Evolutionary conservation across 2,888 invertebrate genomes (phyloP), one percentile per base, ranked within the genome.

Genomic region (Drosophila neoperkinsi): DNA sequence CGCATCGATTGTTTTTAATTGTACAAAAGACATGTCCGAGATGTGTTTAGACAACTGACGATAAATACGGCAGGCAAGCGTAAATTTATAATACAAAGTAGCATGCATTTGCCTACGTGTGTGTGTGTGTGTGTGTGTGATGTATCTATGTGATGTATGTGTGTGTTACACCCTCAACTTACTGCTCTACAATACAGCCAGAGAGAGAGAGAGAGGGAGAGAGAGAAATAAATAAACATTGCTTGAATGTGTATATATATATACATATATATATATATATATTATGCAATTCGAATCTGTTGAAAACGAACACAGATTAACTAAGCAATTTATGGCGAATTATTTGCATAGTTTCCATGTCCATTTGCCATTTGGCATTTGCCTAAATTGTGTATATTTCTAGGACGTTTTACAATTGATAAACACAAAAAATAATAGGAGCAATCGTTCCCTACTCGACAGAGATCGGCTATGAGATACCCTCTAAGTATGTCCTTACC

Each of bases 1-100:
- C 89, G 82, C 89, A 87, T 85, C 82, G 87, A 89, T 87, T 84
- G 90, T 87, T 84, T 89, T 76, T 78, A 87, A 87, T 81, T 89
- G 74, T 70, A 77, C 63, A 67, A 73, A 70, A 73, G 68, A 77
- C 77, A 68, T 62, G 72, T 62, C 38, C 69, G 78, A 72, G 68
- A 77, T 62, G 66, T 77, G 73, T 81, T 79, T 77, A 74, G 59
- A 67, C 68, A 61, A 61, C 53, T 30, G 60, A 46, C 51, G 63
- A 58, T 76, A 75, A 55, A 58, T 62, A 34, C 43, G 52, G 38
- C 36, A 36, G 38, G 16, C 52, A 36, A 50, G 46, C 60, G 74
- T 30, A 53, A 60, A 60, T 60, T 41, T 60, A 49, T 57, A 57
- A 41, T 34, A 68, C 55, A 74, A 41, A 58, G 28, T 46, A 50